phyloP scores from a whole-genome alignment of 2,113 vertebrate species.

The Pavo muticus region DNA sequence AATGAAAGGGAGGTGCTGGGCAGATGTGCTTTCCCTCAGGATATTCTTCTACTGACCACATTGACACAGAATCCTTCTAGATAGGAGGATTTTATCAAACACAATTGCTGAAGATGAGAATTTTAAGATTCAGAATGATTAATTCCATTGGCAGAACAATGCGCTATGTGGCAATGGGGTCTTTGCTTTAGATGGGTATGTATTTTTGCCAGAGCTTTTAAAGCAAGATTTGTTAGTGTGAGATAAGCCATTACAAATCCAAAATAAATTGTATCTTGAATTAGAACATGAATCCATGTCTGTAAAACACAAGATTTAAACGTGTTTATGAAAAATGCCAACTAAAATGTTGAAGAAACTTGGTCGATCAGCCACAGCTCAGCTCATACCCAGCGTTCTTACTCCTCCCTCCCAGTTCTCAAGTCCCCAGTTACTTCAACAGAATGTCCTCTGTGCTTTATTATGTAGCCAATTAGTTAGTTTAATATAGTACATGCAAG shows the following conservation, averaged over 20 bases:
- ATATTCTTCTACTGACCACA: slow-evolving; percentile 82
- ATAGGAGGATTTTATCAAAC: slow-evolving; percentile 64
- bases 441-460: slow-evolving; percentile 47
- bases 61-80: slow-evolving; percentile 72
- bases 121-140: slow-evolving; percentile 21
- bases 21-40: slow-evolving; percentile 77
- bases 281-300: slow-evolving; percentile 38
- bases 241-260: slow-evolving; percentile 75
- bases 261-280: slow-evolving; percentile 78
- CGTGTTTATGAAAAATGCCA: slow-evolving; percentile 45
- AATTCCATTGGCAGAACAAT: slow-evolving; percentile 41
- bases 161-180: neutral
- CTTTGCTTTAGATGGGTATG: neutral
- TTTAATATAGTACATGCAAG: slow-evolving; percentile 49
- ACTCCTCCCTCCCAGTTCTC: neutral
- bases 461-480: slow-evolving; percentile 72
- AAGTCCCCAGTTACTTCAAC: slow-evolving; percentile 48
- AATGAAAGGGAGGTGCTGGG: slow-evolving; percentile 83
- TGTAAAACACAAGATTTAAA: slow-evolving; percentile 66
- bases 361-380: neutral
- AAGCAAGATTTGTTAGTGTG: slow-evolving; percentile 62
- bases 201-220: slow-evolving; percentile 24
- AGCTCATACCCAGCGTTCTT: neutral
- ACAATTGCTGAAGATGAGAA: slow-evolving; percentile 54
- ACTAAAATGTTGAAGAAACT: slow-evolving; percentile 5